Evolutionary conservation across 2,797 vertebrate species (phyloP).

Genomic region (Emys orbicularis): DNA sequence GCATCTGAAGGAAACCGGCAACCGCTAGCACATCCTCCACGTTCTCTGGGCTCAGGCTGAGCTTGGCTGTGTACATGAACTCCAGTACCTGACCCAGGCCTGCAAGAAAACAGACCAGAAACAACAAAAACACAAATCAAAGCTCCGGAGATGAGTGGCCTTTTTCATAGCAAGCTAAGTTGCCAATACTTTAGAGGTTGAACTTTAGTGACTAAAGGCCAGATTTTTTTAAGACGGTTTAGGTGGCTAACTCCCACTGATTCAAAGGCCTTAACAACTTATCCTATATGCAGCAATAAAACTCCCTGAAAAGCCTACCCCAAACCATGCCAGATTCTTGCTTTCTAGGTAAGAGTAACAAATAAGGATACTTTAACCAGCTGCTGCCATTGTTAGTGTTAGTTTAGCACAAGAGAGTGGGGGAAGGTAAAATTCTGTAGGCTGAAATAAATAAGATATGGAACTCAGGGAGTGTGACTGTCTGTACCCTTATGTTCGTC

Average conservation of each 20-base stretch:
- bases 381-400: neutral
- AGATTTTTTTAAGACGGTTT: neutral
- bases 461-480: neutral
- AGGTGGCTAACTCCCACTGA: neutral
- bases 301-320: neutral
- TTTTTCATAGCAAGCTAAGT: neutral
- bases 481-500: neutral
- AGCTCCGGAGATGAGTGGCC: neutral
- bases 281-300: accelerated
- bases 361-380: accelerated
- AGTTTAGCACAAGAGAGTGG: neutral
- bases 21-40: constrained; percentile 94
- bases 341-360: neutral
- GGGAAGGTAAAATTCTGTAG: neutral
- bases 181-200: accelerated
- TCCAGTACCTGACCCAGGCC: constrained; percentile 96
- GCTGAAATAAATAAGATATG: neutral
- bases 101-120: constrained; percentile 63
- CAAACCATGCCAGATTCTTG: accelerated
- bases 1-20: constrained; percentile 96
- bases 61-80: constrained; percentile 98
- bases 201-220: neutral
- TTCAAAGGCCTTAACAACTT: neutral
- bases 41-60: constrained; percentile 91
- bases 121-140: neutral